Evolutionary conservation across 2,888 invertebrate species (phyloP), one percentile per base, ranked within the genome.

Genomic region (Cheilosia variabilis): DNA sequence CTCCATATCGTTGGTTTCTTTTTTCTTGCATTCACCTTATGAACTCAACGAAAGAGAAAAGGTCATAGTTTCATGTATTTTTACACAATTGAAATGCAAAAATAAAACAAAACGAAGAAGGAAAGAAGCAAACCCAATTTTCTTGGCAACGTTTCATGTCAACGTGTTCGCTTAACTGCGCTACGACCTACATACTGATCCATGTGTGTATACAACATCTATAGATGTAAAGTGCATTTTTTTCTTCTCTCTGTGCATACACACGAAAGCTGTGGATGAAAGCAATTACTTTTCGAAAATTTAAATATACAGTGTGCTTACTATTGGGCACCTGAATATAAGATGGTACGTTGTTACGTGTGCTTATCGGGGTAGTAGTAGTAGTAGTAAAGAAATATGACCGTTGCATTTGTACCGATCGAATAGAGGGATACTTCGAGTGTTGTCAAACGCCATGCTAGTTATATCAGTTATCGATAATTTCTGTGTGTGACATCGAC

Each of bases 81-180:
- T 76, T 57, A 69, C 50, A 75, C 37, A 76, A 76, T 52, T 65
- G 37, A 31, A 79, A 72, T n/a, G 9, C 13, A 37, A 57, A 31
- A 57, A 17, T 17, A 45, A 45, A 60, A 24, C 43, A 37, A 68
- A 41, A 41, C 41, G 45, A 53, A 73, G 13, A 10, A 37, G 31
- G 43, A 43, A 37, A 80, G 53, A 57, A 63, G 57, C 22, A 66
- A 63, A 60, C 72, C 65, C 52, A 79, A 71, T 72, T 72, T 72
- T 72, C 65, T 60, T 80, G 73, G 66, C 66, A 73, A 72, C 19
- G 34, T 66, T 60, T 66, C 60, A 62, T 68, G 66, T 80, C 66
- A 79, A 60, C 71, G 17, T 78, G 55, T 78, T 71, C 63, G 50
- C 24, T 72, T 58, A 65, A 79, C 73, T 66, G 45, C 55, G 45